Evolutionary conservation across 2,113 vertebrate genomes (phyloP).

Genomic region (Syngnathus floridae): DNA sequence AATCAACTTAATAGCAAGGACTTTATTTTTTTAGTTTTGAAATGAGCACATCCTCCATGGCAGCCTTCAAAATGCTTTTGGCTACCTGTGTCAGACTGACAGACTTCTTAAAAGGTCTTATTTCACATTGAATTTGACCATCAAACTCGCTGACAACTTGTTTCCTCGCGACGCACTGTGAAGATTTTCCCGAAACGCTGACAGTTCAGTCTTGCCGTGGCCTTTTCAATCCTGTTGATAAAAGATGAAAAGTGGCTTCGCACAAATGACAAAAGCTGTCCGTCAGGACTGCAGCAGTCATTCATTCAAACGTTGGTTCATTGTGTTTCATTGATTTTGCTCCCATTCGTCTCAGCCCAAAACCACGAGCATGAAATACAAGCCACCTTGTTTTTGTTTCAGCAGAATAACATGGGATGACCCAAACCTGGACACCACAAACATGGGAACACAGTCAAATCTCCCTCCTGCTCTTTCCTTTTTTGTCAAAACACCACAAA

Average conservation of each 20-base stretch:
- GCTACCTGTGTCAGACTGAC: background rate
- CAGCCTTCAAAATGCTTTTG: background rate
- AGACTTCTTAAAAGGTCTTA: constrained; percentile 9
- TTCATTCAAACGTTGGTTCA: constrained; percentile 30
- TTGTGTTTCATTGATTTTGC: constrained; percentile 49
- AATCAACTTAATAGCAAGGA: background rate
- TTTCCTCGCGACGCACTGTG: background rate
- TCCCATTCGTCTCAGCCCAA: constrained; percentile 27
- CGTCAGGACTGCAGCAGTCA: constrained; percentile 10
- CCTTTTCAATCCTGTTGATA: background rate
- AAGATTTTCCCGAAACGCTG: background rate
- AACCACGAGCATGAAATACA: constrained; percentile 39
- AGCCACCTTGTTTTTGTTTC: constrained; percentile 9
- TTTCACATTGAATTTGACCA: constrained; percentile 5
- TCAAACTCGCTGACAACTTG: background rate
- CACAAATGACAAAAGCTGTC: constrained; percentile 7
- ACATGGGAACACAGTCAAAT: constrained; percentile 31
- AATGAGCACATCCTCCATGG: background rate
- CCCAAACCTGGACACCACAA: constrained; percentile 60
- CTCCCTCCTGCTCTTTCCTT: constrained; percentile 2
- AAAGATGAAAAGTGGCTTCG: constrained; percentile 22
- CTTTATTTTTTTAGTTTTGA: background rate
- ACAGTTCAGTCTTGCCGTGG: constrained; percentile 9
- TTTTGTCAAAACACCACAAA: constrained; percentile 2
- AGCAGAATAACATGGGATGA: constrained; percentile 75